A percentile compares a stretch with the other conserved stretches of the same genome.
Evolutionary conservation across 2,888 invertebrate species (phyloP).

Genomic region (Tetragonula carbonaria): DNA sequence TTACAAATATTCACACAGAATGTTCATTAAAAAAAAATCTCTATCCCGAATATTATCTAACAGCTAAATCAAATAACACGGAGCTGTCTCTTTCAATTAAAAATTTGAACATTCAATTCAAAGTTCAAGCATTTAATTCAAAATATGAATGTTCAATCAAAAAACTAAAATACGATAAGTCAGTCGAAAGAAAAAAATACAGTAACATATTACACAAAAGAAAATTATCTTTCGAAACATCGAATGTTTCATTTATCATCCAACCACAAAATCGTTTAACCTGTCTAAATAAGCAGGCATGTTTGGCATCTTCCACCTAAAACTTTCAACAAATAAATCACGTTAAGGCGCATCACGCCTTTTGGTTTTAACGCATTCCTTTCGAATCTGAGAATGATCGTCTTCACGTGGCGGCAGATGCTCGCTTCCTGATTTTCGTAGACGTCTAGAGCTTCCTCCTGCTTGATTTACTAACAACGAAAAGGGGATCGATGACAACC

Average conservation of each 20-base stretch:
- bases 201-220: too few relatives aligned
- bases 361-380: background rate
- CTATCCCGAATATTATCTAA: background rate
- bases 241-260: background rate
- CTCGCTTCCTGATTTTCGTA: constrained; percentile 26
- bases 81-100: background rate
- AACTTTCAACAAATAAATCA: constrained; percentile 27
- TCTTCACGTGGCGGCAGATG: constrained; percentile 49
- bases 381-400: background rate
- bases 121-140: background rate
- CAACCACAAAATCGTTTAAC: background rate
- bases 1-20: too few relatives aligned
- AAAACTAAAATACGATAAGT: too few relatives aligned
- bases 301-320: background rate
- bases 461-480: constrained; percentile 58
- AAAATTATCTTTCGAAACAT: too few relatives aligned
- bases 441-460: constrained; percentile 12
- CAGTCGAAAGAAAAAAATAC: too few relatives aligned
- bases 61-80: background rate
- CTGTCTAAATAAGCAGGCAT: background rate
- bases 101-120: background rate
- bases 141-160: background rate
- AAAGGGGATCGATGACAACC: constrained; percentile 63
- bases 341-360: background rate
- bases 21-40: too few relatives aligned